Evolutionary conservation across 2,797 vertebrate species (phyloP).

Genomic region (Dipus sagitta): DNA sequence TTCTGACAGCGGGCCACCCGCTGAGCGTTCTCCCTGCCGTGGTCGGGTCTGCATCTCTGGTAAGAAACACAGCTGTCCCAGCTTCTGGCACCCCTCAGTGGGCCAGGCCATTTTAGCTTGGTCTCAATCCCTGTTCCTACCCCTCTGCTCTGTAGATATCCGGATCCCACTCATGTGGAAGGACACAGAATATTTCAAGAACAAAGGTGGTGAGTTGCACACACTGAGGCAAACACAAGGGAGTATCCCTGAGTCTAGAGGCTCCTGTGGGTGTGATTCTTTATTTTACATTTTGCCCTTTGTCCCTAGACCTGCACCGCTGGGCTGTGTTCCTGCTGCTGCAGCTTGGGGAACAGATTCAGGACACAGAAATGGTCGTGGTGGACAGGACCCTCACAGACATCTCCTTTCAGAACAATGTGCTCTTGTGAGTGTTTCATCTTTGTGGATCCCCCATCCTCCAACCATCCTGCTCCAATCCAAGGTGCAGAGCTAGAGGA

Average conservation of each 20-base stretch:
- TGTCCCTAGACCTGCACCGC: slow-evolving; percentile 92
- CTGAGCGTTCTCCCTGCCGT: slow-evolving; percentile 93
- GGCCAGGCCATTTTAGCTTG: background rate
- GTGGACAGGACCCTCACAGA: slow-evolving; percentile 96
- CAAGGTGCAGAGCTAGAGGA: background rate
- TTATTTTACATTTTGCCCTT: background rate
- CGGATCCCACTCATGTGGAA: slow-evolving; percentile 99
- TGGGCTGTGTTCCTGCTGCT: slow-evolving; percentile 97
- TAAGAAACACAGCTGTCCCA: slow-evolving; percentile 72
- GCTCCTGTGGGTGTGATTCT: background rate
- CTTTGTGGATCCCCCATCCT: background rate
- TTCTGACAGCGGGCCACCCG: slow-evolving; percentile 90
- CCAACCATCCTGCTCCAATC: background rate
- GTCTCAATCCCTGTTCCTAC: background rate
- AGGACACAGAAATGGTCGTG: slow-evolving; percentile 96
- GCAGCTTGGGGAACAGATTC: slow-evolving; percentile 94
- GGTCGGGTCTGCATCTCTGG: slow-evolving; percentile 96
- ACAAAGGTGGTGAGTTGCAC: slow-evolving; percentile 94
- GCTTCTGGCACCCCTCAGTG: background rate
- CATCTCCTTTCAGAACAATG: slow-evolving; percentile 95
- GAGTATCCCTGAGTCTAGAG: background rate
- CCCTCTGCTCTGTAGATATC: slow-evolving; percentile 89
- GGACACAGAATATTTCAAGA: slow-evolving; percentile 98
- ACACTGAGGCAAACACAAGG: background rate
- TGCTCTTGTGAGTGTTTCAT: slow-evolving; percentile 93